These are phyloP conservation scores for Chymomyza amoena DNA, from an alignment of 2,888 invertebrate species.

Conservation along the genomic window DNA sequence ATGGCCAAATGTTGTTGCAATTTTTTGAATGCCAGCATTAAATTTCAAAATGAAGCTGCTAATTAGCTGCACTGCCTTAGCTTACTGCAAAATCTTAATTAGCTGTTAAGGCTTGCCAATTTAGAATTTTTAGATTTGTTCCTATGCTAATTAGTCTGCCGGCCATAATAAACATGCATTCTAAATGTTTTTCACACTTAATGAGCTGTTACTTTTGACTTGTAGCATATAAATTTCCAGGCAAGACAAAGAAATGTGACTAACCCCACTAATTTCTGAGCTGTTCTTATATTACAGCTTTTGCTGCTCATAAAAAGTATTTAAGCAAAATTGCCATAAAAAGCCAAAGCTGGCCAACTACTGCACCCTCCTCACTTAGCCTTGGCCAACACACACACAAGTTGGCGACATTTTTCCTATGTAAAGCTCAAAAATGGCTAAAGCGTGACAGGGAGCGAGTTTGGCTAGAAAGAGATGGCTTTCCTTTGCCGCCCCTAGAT, in stretches of 20 bases:
- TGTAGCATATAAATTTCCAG: background rate
- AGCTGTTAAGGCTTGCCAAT: background rate
- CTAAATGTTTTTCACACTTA: background rate
- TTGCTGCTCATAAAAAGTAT: background rate
- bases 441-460: background rate
- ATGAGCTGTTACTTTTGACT: background rate
- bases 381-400: background rate
- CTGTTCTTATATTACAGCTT: background rate
- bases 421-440: conserved; percentile 27
- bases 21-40: background rate
- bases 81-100: background rate
- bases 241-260: background rate
- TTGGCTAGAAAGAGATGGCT: background rate
- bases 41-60: conserved; percentile 41
- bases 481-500: background rate
- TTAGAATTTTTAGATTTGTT: conserved; percentile 12
- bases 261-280: background rate
- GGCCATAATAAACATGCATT: background rate
- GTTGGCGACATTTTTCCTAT: conserved; percentile 30
- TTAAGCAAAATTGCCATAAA: background rate
- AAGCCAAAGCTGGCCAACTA: conserved; percentile 23
- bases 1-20: background rate
- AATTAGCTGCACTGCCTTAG: conserved; percentile 41
- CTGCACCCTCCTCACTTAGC: conserved; percentile 32
- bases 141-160: background rate